Evolutionary conservation across 2,888 invertebrate genomes (phyloP).

Genomic region (Corbicula japonica): DNA sequence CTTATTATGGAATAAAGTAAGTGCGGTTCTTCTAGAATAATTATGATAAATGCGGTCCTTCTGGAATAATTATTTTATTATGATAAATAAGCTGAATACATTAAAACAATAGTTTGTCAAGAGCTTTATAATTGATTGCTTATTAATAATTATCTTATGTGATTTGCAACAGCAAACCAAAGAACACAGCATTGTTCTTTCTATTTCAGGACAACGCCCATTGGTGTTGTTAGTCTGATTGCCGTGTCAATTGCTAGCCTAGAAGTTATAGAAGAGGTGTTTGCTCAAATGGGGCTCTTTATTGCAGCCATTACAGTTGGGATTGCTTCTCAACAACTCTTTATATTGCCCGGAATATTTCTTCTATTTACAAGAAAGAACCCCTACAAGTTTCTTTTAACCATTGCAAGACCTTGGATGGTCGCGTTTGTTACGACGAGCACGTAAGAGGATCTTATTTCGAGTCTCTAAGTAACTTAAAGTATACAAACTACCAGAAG

Average conservation of each 20-base stretch:
- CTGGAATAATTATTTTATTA: no score
- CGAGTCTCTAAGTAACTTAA: not conserved
- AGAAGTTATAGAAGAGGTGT: conserved; percentile 65
- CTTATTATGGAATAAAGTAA: no score
- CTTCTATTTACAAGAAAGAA: conserved; percentile 75
- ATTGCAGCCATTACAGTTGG: conserved; percentile 75
- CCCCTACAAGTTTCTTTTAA: conserved; percentile 74
- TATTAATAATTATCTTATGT: no score
- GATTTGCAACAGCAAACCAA: no score
- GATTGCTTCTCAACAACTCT: conserved; percentile 72
- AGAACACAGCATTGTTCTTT: no score
- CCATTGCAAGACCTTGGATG: conserved; percentile 76
- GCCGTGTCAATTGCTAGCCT: conserved; percentile 78
- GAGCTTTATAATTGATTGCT: no score
- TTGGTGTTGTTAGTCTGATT: conserved; percentile 79
- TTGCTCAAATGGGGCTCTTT: conserved; percentile 76
- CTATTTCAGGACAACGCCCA: conserved; percentile 78
- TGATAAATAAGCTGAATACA: no score
- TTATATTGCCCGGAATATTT: conserved; percentile 73
- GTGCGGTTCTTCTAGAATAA: no score
- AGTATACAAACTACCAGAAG: no score
- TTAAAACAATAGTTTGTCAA: no score
- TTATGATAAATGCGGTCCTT: no score
- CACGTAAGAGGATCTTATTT: conserved; percentile 73
- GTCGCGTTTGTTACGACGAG: conserved; percentile 81